Base-by-base conservation (phyloP, 2,113 vertebrate genomes). In the Daubentonia madagascariensis region DNA sequence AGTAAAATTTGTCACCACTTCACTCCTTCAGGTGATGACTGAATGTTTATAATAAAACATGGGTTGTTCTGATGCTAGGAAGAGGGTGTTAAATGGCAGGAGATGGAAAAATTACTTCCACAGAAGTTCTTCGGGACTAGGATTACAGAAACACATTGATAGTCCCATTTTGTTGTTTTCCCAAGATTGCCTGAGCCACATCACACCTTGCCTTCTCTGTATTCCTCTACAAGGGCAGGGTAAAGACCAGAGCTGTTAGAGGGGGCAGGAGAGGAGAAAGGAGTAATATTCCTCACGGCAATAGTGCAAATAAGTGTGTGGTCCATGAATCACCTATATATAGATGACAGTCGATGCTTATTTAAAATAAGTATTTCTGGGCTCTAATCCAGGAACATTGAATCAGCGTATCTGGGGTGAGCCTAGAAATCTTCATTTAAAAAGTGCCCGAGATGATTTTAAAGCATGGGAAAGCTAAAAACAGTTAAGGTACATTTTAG, bases 291-390 rank as follows among this genome's bases (percentile, higher is more conserved):
- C 45, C 37, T 72, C 65, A 45, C 14, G 14, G 35, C 32, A 73
- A 16, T 40, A 72, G 70, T 28, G 63, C 37, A 32, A 67, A 18
- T 67, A 86, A 78, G 54, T 32, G 11, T 80, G 72, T 48, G 59
- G 72, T 78, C 88, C 54, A 86, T 6, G 40, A 89, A 89, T 76
- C 48, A 79, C 59, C 30, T 22, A 72, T 32, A 67, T 45, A 35
- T 59, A 67, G 78, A 37, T 84, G 81, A 85, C 17, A 91, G 40
- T 40, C 72, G 76, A 91, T 43, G 54, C n/a, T 14, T 14, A 18
- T 73, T 94, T 93, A 85, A 95, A 95, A 81, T 68, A 37, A 76
- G 20, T 67, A 80, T 85, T 96, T 91, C 73, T 89, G 78, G 67
- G 80, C 79, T 92, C 23, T 14, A 83, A 50, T 92, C 48, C 86